A percentile compares a stretch with the other conserved stretches of the same genome.
Evolutionary conservation across 2,113 vertebrate species (phyloP).

Genomic region (Grantiella picta): DNA sequence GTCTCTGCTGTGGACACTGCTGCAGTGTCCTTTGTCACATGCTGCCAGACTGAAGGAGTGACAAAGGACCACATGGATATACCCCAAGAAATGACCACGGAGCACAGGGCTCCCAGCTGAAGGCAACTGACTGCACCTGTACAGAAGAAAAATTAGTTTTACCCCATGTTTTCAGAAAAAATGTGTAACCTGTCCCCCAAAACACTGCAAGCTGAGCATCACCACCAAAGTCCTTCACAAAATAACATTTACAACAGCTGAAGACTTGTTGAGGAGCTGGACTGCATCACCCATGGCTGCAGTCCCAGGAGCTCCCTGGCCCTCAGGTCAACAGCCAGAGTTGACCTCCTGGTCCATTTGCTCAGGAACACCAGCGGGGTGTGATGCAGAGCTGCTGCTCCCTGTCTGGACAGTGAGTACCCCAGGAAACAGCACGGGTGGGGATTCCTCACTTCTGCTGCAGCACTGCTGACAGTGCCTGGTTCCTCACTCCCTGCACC

Average conservation of each 20-base stretch:
- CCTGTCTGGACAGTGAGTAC: too few relatives aligned
- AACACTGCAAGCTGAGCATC: neutral
- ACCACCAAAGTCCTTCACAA: neutral
- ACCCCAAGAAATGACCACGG: neutral
- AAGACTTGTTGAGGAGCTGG: neutral
- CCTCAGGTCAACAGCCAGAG: neutral
- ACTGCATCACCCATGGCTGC: neutral
- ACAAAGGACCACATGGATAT: fast-evolving
- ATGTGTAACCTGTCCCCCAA: neutral
- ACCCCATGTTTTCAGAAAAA: neutral
- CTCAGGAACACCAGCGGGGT: neutral
- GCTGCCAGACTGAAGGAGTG: neutral
- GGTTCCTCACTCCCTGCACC: too few relatives aligned
- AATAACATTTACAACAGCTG: neutral
- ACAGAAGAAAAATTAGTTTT: neutral
- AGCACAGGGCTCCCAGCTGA: neutral
- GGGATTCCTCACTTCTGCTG: neutral
- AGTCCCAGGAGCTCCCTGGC: neutral
- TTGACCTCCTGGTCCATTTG: too few relatives aligned
- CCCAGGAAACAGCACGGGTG: too few relatives aligned
- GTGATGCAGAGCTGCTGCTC: too few relatives aligned
- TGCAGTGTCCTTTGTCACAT: fast-evolving
- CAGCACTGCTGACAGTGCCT: neutral
- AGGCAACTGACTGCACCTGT: neutral
- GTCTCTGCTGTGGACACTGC: neutral